Conservation (phyloP, 2,113 vertebrate species). For the Passer montanus region DNA sequence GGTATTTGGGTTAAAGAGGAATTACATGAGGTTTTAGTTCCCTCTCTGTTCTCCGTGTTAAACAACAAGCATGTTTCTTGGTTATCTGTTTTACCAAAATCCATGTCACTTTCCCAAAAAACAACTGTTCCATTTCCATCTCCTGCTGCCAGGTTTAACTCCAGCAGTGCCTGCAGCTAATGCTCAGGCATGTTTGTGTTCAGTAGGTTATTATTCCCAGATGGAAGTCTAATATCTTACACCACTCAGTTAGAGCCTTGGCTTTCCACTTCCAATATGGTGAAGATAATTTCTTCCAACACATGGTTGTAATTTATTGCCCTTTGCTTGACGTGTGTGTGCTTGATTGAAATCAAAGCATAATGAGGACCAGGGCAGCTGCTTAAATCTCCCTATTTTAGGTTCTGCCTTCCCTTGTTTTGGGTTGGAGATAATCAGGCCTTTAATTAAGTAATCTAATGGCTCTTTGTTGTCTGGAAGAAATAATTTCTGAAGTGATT, state of each 20-base stretch:
- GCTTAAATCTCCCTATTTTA: background rate
- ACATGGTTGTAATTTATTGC: slow-evolving; percentile 75
- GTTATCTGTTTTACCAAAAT: slow-evolving; percentile 12
- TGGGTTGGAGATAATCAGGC: slow-evolving; percentile 65
- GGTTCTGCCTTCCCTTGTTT: slow-evolving; percentile 44
- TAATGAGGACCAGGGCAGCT: slow-evolving; percentile 68
- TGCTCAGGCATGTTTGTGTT: slow-evolving; percentile 47
- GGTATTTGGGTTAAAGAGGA: background rate
- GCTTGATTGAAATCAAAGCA: slow-evolving; percentile 74
- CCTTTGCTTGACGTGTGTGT: slow-evolving; percentile 71
- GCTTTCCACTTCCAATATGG: slow-evolving; percentile 32
- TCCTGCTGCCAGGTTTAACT: slow-evolving; percentile 39
- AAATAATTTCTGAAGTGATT: slow-evolving; percentile 43
- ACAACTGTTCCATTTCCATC: background rate
- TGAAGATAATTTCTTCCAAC: slow-evolving; percentile 68
- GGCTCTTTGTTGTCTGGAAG: slow-evolving; percentile 65
- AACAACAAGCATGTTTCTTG: background rate
- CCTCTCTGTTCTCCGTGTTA: background rate
- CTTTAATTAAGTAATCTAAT: slow-evolving; percentile 71
- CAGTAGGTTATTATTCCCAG: slow-evolving; percentile 69
- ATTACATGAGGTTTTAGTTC: background rate
- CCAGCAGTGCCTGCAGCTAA: background rate
- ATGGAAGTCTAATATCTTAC: slow-evolving; percentile 53
- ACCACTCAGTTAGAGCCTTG: background rate
- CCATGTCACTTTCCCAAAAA: background rate